phyloP scores from a whole-genome alignment of 2,113 vertebrate species.

The Eupsittula cactorum region DNA sequence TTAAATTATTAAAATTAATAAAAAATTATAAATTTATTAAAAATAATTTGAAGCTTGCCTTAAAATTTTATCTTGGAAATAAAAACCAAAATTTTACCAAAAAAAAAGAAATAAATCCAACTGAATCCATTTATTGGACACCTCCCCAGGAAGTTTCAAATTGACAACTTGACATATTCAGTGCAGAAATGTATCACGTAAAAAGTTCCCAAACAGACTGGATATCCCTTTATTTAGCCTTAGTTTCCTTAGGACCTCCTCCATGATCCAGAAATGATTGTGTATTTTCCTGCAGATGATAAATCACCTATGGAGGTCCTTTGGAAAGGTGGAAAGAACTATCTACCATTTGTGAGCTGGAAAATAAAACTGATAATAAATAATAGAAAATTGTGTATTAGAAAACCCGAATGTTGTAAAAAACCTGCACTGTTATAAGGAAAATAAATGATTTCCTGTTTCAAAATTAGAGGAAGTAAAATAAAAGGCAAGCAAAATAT shows the following conservation, averaged over 20 bases:
- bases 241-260: neutral
- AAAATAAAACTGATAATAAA: neutral
- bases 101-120: neutral
- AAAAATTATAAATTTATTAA: neutral
- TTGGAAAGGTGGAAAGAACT: neutral
- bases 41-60: neutral
- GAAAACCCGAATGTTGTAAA: neutral
- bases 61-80: neutral
- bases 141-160: neutral
- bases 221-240: neutral
- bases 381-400: neutral
- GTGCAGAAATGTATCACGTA: neutral
- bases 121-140: neutral
- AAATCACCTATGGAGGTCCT: neutral
- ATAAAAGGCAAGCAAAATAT: neutral
- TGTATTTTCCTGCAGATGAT: neutral
- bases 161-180: neutral
- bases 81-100: neutral
- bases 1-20: too few species aligned
- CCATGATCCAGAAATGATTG: neutral
- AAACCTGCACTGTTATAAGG: neutral
- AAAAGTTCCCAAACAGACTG: neutral
- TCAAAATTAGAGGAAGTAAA: neutral
- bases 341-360: neutral
- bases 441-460: neutral